Conservation (phyloP, 2,113 vertebrate genomes). For the Siniperca knerii region DNA sequence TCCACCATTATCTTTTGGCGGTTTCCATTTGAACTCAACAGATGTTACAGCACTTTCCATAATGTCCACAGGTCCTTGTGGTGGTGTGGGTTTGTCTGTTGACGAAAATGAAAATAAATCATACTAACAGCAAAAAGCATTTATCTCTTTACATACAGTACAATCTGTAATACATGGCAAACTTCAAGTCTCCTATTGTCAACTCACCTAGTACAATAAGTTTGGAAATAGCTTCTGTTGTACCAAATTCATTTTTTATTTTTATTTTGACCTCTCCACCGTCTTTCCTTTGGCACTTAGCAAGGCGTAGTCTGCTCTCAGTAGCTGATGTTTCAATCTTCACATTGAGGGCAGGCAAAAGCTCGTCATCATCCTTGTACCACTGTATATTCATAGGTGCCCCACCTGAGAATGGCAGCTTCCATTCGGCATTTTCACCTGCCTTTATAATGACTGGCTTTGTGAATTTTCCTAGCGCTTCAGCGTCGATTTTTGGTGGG, state of each 20-base stretch:
- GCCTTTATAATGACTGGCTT: conserved; percentile 86
- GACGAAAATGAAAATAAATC: neutral
- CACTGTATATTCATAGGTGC: conserved; percentile 85
- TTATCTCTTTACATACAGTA: neutral
- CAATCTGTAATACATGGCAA: neutral
- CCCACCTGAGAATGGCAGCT: conserved; percentile 86
- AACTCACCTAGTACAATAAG: conserved; percentile 89
- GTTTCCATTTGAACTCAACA: conserved; percentile 88
- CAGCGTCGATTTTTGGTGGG: conserved; percentile 85
- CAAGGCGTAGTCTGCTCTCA: conserved; percentile 83
- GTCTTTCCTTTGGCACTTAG: conserved; percentile 86
- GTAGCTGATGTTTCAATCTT: conserved; percentile 81
- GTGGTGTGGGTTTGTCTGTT: conserved; percentile 88
- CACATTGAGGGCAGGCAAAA: conserved; percentile 76
- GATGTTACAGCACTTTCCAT: conserved; percentile 81
- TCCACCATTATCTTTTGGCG: conserved; percentile 88
- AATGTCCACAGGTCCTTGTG: conserved; percentile 87
- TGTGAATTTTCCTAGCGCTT: conserved; percentile 82
- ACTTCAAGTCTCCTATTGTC: neutral
- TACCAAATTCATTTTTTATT: conserved; percentile 88
- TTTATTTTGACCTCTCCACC: conserved; percentile 88
- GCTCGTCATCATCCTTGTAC: conserved; percentile 87
- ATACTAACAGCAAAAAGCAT: neutral
- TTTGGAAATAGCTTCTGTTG: conserved; percentile 82
- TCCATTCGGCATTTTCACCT: conserved; percentile 85